A percentile compares a stretch with the other conserved stretches of the same genome.
These are phyloP conservation scores for Cantharis rustica DNA, from an alignment of 2,888 invertebrate species.

Conservation along the genomic window DNA sequence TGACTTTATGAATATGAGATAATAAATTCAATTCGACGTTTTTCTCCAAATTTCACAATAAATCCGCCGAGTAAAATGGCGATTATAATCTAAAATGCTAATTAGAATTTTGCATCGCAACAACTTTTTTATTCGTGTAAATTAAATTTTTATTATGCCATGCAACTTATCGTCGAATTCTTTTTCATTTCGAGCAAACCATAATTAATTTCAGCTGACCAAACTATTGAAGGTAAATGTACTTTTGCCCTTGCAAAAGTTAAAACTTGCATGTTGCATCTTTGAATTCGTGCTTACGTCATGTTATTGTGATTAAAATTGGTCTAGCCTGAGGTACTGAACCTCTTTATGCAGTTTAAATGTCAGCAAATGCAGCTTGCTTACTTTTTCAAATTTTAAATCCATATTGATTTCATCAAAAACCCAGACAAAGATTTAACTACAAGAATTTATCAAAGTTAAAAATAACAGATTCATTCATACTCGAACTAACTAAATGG, in stretches of 20 bases:
- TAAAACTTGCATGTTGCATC: slow-evolving; percentile 27
- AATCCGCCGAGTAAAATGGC: background rate
- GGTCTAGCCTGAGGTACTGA: slow-evolving; percentile 25
- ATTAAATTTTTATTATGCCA: background rate
- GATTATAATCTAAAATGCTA: background rate
- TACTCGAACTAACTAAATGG: background rate
- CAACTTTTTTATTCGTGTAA: background rate
- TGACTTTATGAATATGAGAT: slow-evolving; percentile 35
- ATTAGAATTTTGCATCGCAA: background rate
- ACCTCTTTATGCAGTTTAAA: slow-evolving; percentile 30
- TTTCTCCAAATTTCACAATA: background rate
- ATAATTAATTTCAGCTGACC: slow-evolving; percentile 24
- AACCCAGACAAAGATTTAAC: slow-evolving; percentile 21
- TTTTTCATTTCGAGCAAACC: slow-evolving; percentile 8
- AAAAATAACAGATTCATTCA: slow-evolving; percentile 17
- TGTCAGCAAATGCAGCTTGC: slow-evolving; percentile 21
- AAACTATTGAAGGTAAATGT: slow-evolving; percentile 50
- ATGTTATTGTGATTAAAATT: slow-evolving; percentile 32
- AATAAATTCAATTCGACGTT: background rate
- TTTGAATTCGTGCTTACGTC: slow-evolving; percentile 30
- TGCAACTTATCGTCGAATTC: slow-evolving; percentile 1
- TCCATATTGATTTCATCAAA: slow-evolving; percentile 23
- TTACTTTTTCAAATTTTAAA: slow-evolving; percentile 17
- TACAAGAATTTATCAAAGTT: slow-evolving; percentile 13
- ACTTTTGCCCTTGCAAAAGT: slow-evolving; percentile 54